Evolutionary conservation across 2,113 vertebrate genomes (phyloP).

Genomic region (Ceuthmochares aereus): DNA sequence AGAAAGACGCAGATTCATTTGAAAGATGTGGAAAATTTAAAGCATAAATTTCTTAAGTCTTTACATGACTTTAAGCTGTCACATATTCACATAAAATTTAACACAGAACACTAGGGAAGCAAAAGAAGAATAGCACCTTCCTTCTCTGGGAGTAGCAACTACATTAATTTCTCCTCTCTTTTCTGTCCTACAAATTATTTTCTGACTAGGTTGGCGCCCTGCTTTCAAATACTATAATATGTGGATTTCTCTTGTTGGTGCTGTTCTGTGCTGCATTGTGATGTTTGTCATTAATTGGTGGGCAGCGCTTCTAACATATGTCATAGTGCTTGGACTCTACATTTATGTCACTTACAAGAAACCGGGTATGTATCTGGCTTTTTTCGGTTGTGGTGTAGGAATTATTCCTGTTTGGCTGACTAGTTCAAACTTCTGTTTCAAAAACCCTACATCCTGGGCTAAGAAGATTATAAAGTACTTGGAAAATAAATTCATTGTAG

Average conservation of each 20-base stretch:
- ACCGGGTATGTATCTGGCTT: constrained; percentile 82
- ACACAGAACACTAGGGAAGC: neutral
- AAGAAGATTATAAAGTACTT: neutral
- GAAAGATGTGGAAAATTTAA: neutral
- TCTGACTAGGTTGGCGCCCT: constrained; percentile 91
- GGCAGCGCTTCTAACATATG: constrained; percentile 94
- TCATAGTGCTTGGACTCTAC: constrained; percentile 94
- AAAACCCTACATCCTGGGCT: neutral
- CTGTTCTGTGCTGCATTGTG: constrained; percentile 93
- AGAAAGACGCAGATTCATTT: neutral
- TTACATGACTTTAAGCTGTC: neutral
- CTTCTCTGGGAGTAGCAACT: neutral
- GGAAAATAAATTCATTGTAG: neutral
- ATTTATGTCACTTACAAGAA: constrained; percentile 99
- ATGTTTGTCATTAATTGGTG: constrained; percentile 99
- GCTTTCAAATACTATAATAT: constrained; percentile 99
- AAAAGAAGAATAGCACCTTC: neutral
- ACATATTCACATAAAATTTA: neutral
- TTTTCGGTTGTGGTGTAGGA: rapidly evolving
- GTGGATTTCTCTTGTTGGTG: constrained; percentile 96
- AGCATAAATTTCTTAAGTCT: neutral
- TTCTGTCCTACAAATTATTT: neutral
- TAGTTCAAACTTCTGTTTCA: neutral
- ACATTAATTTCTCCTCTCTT: neutral
- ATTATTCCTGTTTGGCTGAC: rapidly evolving